Base-by-base conservation (phyloP, 2,113 vertebrate species). In the Scomber scombrus region DNA sequence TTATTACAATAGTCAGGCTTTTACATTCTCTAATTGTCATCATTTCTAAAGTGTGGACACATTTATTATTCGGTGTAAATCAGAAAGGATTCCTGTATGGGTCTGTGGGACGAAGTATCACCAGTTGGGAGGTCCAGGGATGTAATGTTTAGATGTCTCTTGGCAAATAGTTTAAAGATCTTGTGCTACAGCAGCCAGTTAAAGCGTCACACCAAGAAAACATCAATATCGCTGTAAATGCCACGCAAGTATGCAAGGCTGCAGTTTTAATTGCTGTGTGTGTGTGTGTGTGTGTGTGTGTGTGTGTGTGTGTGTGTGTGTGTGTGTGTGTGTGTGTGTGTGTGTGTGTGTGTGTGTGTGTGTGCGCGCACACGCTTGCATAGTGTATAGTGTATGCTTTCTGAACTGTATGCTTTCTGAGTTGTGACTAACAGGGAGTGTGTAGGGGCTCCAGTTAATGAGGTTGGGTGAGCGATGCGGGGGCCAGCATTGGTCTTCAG, bases 401-500 rank as follows among this genome's bases (percentile, higher is more conserved):
- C 45, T 88, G 82, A 79, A 83, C 87, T 69, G 67, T 91, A 93
- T 88, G 78, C 50, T 94, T 89, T 93, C 92, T 92, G 78, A 92
- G 87, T 31, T 92, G 55, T 78, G 50, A 90, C 91, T 91, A 73
- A 78, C 86, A 60, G 76, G 80, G 71, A 75, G 62, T 65, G 78
- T 87, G 84, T 77, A 79, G 83, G 84, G 87, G 81, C 87, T 80
- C 4, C 19, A 90, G 90, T 85, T 93, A 93, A 91, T 93, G 87
- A 90, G 89, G 79, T 82, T 76, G 82, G 82, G 80, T 84, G 82
- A 93, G 78, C 82, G 46, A 80, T 85, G 57, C 75, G 87, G 60
- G 86, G 82, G 76, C 65, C 26, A 7, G 56, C 7, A 54, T 62
- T 74, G 87, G 89, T 93, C 90, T 91, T 85, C 74, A 71, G 92